A percentile compares a stretch with the other conserved stretches of the same genome.
phyloP scores from a whole-genome alignment of 2,797 vertebrate species.

The Peromyscus eremicus region DNA sequence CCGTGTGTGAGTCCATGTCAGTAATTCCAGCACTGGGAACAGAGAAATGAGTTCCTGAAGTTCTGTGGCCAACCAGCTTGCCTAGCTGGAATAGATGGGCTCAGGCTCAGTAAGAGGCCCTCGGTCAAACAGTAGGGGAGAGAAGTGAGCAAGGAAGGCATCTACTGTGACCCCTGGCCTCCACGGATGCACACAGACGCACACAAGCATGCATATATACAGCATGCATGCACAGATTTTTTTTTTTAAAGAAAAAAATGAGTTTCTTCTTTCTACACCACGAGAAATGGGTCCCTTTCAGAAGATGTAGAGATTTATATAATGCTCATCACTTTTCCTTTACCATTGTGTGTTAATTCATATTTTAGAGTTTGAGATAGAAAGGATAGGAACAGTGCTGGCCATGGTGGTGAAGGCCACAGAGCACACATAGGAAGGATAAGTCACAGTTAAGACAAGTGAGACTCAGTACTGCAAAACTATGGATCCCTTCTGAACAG shows the following conservation, averaged over 20 bases:
- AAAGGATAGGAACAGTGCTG: background rate
- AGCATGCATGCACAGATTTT: background rate
- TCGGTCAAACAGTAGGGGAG: background rate
- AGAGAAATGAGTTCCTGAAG: background rate
- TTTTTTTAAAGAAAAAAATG: background rate
- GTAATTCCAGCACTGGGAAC: background rate
- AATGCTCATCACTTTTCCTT: background rate
- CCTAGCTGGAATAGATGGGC: background rate
- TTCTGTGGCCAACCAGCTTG: background rate
- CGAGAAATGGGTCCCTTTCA: background rate
- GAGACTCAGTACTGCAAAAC: background rate
- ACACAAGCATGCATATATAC: background rate
- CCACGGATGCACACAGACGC: background rate
- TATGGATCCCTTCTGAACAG: background rate
- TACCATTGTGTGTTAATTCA: background rate
- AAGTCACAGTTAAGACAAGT: background rate
- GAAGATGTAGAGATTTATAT: background rate
- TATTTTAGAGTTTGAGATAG: background rate
- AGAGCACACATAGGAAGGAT: rapidly evolving
- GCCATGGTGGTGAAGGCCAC: background rate
- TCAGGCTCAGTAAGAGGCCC: background rate
- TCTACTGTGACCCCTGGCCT: background rate
- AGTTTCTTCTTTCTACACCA: background rate
- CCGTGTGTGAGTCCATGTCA: background rate
- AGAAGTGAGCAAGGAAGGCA: background rate